Evolutionary conservation across 2,888 invertebrate genomes (phyloP), one percentile per base, ranked within the genome.

Genomic region (Colletes collaris): DNA sequence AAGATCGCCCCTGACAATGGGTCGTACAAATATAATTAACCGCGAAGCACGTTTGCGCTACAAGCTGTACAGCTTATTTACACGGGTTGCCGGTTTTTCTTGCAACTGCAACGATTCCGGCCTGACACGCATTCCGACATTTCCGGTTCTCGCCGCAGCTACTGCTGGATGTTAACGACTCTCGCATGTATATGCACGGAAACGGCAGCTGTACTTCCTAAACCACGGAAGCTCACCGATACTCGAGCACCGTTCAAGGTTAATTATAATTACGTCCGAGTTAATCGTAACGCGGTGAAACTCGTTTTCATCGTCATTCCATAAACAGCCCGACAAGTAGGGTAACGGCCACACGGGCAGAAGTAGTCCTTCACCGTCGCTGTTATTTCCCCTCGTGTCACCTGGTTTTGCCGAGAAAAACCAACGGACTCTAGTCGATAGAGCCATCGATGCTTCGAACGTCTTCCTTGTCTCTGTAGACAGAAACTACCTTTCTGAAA

Each of bases 241-340:
- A 79, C 70, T 76, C 82, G 83, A 19, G 78, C 76, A 79, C 69
- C 58, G 69, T 67, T 76, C 84, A 87, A 85, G 85, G 87, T 81
- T 84, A 84, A 84, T 87, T 83, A 84, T 87, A 88, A 88, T 89
- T 86, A 80, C 77, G 67, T 78, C 71, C 81, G 76, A 78, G 86
- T 85, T 88, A 84, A 87, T 87, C 82, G 84, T 78, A 81, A 82
- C 70, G 75, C 70, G 52, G 82, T 37, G 69, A 78, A 81, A 85
- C 86, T 67, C 73, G 83, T 84, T 79, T 65, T n/a, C 79, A 79
- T 76, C 76, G 78, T 66, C 56, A 56, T 56, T 49, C 83, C 76
- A 72, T 81, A 79, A 84, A 87, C 79, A 79, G 81, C 70, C 53
- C 53, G 76, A 16, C 75, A 65, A 69, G 50, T 10, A 60, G 63